phyloP scores from a whole-genome alignment of 2,888 invertebrate species.

The Leptinotarsa haldemani region DNA sequence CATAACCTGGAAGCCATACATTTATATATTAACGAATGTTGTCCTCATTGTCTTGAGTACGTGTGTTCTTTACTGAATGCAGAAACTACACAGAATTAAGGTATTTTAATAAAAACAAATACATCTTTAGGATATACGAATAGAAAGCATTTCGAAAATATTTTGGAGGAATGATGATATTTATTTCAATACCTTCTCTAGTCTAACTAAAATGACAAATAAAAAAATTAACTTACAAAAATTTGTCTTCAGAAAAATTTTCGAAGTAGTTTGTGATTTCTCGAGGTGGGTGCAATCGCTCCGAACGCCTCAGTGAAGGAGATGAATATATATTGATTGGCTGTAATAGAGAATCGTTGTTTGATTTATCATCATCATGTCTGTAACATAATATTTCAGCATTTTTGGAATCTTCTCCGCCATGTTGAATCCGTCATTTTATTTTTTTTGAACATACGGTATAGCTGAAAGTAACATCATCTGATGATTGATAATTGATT shows the following conservation, averaged over 20 bases:
- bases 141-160: background rate
- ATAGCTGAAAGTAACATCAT: background rate
- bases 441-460: background rate
- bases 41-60: background rate
- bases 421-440: background rate
- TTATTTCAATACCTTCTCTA: background rate
- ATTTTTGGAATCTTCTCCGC: background rate
- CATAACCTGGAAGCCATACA: constrained; percentile 4
- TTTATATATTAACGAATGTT: background rate
- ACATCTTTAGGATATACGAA: background rate
- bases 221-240: background rate
- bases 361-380: background rate
- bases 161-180: background rate
- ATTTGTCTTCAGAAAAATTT: background rate
- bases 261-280: background rate
- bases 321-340: background rate
- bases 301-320: background rate
- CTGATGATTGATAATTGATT: background rate
- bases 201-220: background rate
- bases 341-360: background rate
- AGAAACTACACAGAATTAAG: background rate
- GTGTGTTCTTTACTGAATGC: background rate
- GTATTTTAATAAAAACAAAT: background rate
- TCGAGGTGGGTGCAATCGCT: background rate
- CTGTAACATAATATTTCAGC: background rate